These are phyloP conservation scores for Fukomys damarensis DNA, from an alignment of 2,113 vertebrate genomes.

Conservation along the genomic window DNA sequence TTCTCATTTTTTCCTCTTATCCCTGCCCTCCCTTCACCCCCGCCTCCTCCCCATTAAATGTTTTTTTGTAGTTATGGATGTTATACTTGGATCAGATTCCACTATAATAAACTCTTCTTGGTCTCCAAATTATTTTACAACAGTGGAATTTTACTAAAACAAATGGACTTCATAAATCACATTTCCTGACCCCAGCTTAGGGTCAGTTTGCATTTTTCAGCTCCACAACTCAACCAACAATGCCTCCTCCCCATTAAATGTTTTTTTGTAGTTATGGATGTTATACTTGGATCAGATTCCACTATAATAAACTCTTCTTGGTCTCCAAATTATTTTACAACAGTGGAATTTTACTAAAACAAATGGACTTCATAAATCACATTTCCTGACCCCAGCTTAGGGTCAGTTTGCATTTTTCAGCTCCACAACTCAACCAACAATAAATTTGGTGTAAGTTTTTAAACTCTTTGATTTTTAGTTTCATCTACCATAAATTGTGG, in stretches of 20 bases:
- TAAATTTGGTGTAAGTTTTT: slow-evolving; percentile 4
- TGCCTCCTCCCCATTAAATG: too few relatives aligned
- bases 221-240: not conserved
- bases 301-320: slow-evolving; percentile 42
- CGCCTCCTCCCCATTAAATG: too few relatives aligned
- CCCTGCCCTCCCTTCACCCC: too few relatives aligned
- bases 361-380: slow-evolving; percentile 48
- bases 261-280: slow-evolving; percentile 29
- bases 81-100: slow-evolving; percentile 53
- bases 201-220: slow-evolving; percentile 49
- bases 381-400: not conserved
- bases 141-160: slow-evolving; percentile 48
- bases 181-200: not conserved
- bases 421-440: not conserved
- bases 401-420: slow-evolving; percentile 49
- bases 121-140: slow-evolving; percentile 52
- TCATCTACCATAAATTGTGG: not conserved
- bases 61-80: slow-evolving; percentile 48
- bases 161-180: slow-evolving; percentile 48
- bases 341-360: slow-evolving; percentile 48
- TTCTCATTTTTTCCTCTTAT: too few relatives aligned
- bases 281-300: slow-evolving; percentile 53
- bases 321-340: slow-evolving; percentile 52
- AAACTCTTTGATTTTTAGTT: slow-evolving; percentile 27
- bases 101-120: slow-evolving; percentile 42